Base-by-base conservation (phyloP, 2,113 vertebrate genomes). In the Nothocercus julius region DNA sequence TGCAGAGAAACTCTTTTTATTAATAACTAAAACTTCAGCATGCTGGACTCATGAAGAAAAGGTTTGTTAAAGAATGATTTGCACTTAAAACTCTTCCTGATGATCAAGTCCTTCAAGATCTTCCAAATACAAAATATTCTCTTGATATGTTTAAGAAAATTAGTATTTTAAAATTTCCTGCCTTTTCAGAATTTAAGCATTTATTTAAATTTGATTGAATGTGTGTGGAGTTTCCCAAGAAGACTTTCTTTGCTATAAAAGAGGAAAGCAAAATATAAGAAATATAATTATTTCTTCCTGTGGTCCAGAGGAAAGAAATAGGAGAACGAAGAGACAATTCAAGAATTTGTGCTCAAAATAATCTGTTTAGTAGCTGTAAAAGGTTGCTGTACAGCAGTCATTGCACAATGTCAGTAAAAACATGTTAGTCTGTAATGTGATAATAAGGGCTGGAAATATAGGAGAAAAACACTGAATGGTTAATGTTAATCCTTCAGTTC, bases 181-280 rank as follows among this genome's bases (percentile, higher is more conserved):
- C 70, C 82, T 93, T 94, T 94, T 82, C 94, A 94, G 62, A 85
- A 85, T 66, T 87, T 36, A 73, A 62, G 89, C 22, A 62, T 22
- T 42, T 82, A 87, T 92, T 94, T 75, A 80, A 3, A 81, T 92
- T 87, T 67, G 30, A 82, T 78, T 58, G 38, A 87, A 94, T 83
- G 67, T 94, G 75, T 80, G 80, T 94, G 20, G 66, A 76, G 68
- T 38, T 95, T 90, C 66, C 73, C 36, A 67, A 74, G 53, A 53
- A 88, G 16, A 30, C 36, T 24, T 25, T 40, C 49, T 69, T 80
- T 92, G 11, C 77, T 93, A 3, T 66, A 11, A 49, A 84, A 89
- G n/a, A 77, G 42, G 28, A 86, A 75, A 64, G 11, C 25, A 76
- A 82, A 66, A 49, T 80, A 11, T 96, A 79, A 73, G 38, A 86